phyloP scores from a whole-genome alignment of 2,113 vertebrate species.

The Pituophis catenifer region DNA sequence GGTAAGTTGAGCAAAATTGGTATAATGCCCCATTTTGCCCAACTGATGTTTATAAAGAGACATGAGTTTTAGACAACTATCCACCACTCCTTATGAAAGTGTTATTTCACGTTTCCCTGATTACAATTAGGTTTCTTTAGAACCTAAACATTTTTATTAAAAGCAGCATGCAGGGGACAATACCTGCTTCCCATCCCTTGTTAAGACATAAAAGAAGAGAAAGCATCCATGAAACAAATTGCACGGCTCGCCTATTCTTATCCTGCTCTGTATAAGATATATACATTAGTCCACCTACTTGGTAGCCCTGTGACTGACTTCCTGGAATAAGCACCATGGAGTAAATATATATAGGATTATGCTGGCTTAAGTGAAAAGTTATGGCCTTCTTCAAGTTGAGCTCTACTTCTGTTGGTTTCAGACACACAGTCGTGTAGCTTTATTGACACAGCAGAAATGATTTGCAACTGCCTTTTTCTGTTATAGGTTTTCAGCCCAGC shows the following conservation, averaged over 20 bases:
- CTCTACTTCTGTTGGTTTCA: not conserved
- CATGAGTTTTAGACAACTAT: not conserved
- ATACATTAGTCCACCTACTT: too few species aligned
- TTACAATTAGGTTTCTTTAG: not conserved
- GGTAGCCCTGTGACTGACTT: not conserved
- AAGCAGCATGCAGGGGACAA: not conserved
- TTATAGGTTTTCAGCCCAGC: not conserved
- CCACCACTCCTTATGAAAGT: not conserved
- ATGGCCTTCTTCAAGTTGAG: not conserved
- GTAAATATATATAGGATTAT: not conserved
- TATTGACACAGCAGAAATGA: not conserved
- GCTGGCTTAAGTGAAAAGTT: not conserved
- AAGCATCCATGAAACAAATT: not conserved
- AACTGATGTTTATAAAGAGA: not conserved
- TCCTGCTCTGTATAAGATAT: not conserved
- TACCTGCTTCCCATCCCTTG: not conserved
- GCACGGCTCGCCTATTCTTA: not conserved
- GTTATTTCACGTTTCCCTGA: not conserved
- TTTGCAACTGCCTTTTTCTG: not conserved
- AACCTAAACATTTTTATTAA: not conserved
- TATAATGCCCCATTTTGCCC: not conserved
- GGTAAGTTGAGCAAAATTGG: not conserved
- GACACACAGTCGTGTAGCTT: not conserved
- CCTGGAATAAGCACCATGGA: not conserved
- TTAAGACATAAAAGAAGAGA: not conserved